Percentiles rank a stretch among this genome's conserved stretches.
Evolutionary conservation across 2,113 vertebrate species (phyloP).

Genomic region (Bombycilla garrulus): DNA sequence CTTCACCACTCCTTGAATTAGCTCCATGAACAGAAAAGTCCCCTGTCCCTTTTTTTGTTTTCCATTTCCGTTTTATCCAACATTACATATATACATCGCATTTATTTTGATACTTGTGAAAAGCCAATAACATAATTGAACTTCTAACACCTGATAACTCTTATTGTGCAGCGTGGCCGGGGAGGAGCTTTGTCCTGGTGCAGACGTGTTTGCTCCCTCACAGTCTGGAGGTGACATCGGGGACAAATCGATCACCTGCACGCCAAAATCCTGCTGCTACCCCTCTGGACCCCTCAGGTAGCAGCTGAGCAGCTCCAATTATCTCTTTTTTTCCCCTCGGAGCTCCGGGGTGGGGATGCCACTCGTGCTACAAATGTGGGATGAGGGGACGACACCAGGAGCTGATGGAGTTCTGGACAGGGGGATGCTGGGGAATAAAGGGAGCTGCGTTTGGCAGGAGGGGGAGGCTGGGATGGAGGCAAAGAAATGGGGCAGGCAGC

Average conservation of each 20-base stretch:
- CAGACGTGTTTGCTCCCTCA: background rate
- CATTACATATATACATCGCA: too few species aligned
- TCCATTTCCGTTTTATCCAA: too few species aligned
- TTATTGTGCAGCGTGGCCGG: background rate
- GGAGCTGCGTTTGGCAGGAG: background rate
- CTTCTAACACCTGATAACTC: too few species aligned
- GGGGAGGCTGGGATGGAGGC: too few species aligned
- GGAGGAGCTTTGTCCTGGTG: background rate
- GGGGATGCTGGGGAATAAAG: background rate
- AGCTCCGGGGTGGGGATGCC: background rate
- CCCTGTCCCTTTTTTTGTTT: too few species aligned
- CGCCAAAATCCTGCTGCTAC: fast-evolving
- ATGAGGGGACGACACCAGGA: background rate
- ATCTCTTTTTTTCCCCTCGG: fast-evolving
- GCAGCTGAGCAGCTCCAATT: background rate
- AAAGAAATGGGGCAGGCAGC: background rate
- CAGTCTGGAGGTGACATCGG: fast-evolving
- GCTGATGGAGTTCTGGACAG: background rate
- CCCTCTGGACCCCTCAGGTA: background rate
- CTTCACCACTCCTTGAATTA: too few species aligned
- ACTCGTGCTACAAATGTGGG: background rate
- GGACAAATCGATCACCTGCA: background rate
- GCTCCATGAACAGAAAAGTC: too few species aligned
- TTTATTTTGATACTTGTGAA: too few species aligned
- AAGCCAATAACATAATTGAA: too few species aligned